Base-by-base conservation (phyloP, 2,113 vertebrate genomes). In the Ceratotherium simum region DNA sequence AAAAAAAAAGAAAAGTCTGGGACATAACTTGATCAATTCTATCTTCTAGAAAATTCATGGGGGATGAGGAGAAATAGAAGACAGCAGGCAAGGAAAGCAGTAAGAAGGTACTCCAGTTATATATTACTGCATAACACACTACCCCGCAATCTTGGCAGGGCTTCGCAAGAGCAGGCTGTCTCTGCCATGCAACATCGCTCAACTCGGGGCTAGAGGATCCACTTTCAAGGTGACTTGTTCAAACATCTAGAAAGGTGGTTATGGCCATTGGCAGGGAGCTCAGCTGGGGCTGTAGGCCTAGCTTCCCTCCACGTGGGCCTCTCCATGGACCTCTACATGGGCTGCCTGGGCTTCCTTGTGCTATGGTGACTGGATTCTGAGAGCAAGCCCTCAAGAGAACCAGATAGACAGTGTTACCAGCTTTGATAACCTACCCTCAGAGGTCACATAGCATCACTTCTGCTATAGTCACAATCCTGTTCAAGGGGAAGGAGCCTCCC, bases 41-140 rank as follows among this genome's bases (percentile, higher is more conserved):
- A 21, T 87, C 42, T 88, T 60, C 4, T 64, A 86, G 90, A 89
- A 94, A 81, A 36, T n/a, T 95, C n/a, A 48, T 88, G 16, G 18
- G 1, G 23, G 75, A 60, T 51, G 33, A 72, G 18, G 3, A 85
- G 4, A 90, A 91, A 89, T 5, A 54, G 62, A 91, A 75, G 42
- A 65, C 3, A 89, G 14, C 3, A 73, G 39, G 20, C n/a, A 48
- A 82, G 12, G 16, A 54, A 81, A 62, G 21, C 10, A 70, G 14
- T 21, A 51, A 78, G 17, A 65, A 56, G 3, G 11, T 23, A 21
- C 1, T 64, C 21, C 3, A 27, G 62, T 51, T 56, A 78, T 36
- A 25, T 48, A 29, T 36, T 39, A 31, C 11, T 42, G 14, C 17
- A 3, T 21, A 83, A 17, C 7, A 33, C 13, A 39, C 29, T 83